Conservation (phyloP, 2,797 vertebrate genomes). For the Antrozous pallidus region DNA sequence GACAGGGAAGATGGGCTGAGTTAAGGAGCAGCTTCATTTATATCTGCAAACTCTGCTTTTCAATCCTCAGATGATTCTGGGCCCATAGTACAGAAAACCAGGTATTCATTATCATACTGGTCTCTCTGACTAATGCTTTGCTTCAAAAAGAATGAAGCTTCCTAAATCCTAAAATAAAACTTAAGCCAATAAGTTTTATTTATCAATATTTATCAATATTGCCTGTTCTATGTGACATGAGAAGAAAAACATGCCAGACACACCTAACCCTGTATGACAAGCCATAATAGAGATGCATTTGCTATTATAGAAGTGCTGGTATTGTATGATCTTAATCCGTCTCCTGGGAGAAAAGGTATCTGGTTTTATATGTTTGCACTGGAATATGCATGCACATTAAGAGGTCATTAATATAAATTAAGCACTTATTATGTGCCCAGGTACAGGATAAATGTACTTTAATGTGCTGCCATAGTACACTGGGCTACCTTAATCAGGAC, state of each 20-base stretch:
- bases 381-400: not conserved
- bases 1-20: constrained; percentile 2
- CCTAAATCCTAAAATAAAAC: constrained; percentile 50
- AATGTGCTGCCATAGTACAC: not conserved
- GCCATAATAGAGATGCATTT: not conserved
- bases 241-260: not conserved
- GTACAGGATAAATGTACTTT: not conserved
- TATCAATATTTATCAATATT: too few species aligned
- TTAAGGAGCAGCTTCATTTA: constrained; percentile 60
- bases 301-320: not conserved
- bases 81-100: constrained; percentile 35
- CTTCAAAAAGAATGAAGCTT: constrained; percentile 50
- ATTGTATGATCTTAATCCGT: not conserved
- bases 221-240: not conserved
- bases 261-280: not conserved
- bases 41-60: constrained; percentile 58
- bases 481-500: not conserved
- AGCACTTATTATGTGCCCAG: not conserved
- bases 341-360: not conserved
- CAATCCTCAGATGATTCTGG: constrained; percentile 52
- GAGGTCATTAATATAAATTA: not conserved
- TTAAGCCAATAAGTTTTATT: too few species aligned
- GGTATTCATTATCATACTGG: constrained; percentile 49
- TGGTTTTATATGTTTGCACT: not conserved
- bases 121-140: constrained; percentile 33